Conservation (phyloP, 2,113 vertebrate species). For the Mastomys natalensis region DNA sequence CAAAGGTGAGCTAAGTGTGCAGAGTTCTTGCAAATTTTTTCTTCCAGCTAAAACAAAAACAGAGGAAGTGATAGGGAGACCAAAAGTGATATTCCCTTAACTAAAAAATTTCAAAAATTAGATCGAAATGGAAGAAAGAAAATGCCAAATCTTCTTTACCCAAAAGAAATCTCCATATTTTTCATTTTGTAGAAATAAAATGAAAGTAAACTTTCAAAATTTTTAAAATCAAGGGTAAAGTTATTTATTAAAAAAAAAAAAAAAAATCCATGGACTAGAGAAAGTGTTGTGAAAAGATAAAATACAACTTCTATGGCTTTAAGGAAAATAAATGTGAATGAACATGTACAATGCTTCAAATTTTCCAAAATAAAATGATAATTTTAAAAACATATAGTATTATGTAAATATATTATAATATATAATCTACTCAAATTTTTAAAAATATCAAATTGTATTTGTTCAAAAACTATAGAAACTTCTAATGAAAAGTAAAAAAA, state of each 20-base stretch:
- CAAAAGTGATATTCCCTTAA: slow-evolving; percentile 19
- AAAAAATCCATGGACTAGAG: not conserved
- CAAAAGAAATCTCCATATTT: not conserved
- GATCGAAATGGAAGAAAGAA: slow-evolving; percentile 5
- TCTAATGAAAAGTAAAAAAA: not conserved
- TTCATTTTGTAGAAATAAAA: not conserved
- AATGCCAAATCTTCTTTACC: not conserved
- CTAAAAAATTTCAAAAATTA: not conserved
- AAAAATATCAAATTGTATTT: not conserved
- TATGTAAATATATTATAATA: slow-evolving; percentile 26
- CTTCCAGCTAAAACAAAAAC: not conserved
- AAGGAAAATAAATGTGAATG: slow-evolving; percentile 25
- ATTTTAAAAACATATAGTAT: too few relatives aligned
- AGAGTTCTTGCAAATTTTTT: not conserved
- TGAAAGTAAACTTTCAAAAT: not conserved
- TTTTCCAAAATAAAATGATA: slow-evolving; percentile 11
- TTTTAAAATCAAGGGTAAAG: not conserved
- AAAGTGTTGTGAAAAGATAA: slow-evolving; percentile 30
- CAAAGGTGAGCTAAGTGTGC: not conserved
- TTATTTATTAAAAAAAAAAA: not conserved
- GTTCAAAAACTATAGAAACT: not conserved
- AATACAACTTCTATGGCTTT: not conserved
- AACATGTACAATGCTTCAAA: not conserved
- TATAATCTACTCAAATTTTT: not conserved
- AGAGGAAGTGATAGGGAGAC: not conserved